A percentile compares a stretch with the other conserved stretches of the same genome.
Evolutionary conservation across 2,113 vertebrate species (phyloP).

Genomic region (Scomber colias): DNA sequence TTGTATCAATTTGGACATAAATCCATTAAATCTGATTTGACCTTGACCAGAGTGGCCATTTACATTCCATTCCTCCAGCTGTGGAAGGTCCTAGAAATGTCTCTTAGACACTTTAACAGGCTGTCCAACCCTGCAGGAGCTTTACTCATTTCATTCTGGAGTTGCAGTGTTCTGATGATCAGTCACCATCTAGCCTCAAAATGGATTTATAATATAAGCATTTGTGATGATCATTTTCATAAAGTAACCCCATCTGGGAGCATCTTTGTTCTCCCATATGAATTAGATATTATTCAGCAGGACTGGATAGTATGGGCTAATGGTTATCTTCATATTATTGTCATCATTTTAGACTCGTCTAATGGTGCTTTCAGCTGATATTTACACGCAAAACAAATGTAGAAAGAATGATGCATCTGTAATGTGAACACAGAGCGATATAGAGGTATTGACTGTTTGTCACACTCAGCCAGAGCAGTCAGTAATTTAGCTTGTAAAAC

Average conservation of each 20-base stretch:
- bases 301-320: background rate
- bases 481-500: background rate
- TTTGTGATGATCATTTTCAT: background rate
- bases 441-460: background rate
- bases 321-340: background rate
- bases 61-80: background rate
- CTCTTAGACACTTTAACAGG: background rate
- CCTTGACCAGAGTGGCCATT: constrained; percentile 66
- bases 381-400: background rate
- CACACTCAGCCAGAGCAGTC: background rate
- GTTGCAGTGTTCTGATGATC: too few species aligned
- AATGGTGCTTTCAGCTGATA: background rate
- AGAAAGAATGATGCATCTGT: background rate
- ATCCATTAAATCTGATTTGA: constrained; percentile 56
- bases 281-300: background rate
- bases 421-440: background rate
- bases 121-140: background rate
- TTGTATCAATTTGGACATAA: constrained; percentile 1
- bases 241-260: background rate
- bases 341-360: background rate
- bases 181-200: background rate
- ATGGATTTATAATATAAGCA: background rate
- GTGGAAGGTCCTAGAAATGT: constrained; percentile 13
- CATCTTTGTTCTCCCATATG: background rate
- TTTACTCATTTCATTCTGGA: background rate